Evolutionary conservation across 2,888 invertebrate species (phyloP), one percentile per base, ranked within the genome.

Genomic region (Megalurothrips usitatus): DNA sequence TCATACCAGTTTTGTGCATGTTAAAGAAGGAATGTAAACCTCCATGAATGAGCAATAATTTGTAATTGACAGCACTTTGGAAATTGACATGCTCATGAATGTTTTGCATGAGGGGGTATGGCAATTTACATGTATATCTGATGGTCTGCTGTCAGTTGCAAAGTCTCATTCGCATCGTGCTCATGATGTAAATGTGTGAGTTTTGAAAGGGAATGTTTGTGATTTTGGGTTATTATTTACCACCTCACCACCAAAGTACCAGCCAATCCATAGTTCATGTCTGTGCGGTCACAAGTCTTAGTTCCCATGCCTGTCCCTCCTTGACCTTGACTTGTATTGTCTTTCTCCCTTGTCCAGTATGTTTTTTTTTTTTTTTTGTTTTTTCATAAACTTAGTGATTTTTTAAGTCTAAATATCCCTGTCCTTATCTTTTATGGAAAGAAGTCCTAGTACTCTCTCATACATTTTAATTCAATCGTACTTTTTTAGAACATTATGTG

Each of bases 231-330:
- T 52, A 17, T 68, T 68, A 75, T 26, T 75, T 1, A 75, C 34
- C 26, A 26, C 26, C 68, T 75, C 26, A 26, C 68, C 12, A 23
- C 68, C 68, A 26, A 75, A 75, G 68, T 26, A 75, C 23, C 68
- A 75, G 68, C 23, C 26, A 12, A 12, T 75, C 12, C 26, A 75
- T 75, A 26, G 23, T 11, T 26, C n/a, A 26, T 75, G 68, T 75
- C 68, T 75, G 68, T 75, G 68, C 68, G 10, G 68, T 75, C 68
- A 75, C 26, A 26, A 26, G 68, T 75, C 68, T 26, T 75, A 75
- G 23, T 26, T 12, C 68, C 68, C 68, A 75, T 75, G 23, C 68
- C 68, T 75, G 10, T 9, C 26, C 68, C 68, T 58, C n/a, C n/a
- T 26, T 12, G 26, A 75, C 68, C 68, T 75, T 26, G n/a, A 75